Conservation (phyloP, 2,797 vertebrate species). For the Tenualosa thibaudeaui region DNA sequence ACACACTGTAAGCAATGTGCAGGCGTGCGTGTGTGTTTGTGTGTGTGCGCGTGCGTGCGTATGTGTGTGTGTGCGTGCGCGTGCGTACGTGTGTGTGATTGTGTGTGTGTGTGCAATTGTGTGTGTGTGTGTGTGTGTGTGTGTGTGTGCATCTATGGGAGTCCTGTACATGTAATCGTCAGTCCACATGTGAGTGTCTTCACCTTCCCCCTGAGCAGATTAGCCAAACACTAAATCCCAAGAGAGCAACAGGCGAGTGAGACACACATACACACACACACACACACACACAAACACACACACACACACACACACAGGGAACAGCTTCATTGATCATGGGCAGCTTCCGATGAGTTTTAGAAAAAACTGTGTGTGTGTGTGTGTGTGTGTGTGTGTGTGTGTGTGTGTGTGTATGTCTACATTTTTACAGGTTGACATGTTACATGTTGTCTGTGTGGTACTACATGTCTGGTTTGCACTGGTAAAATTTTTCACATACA, state of each 20-base stretch:
- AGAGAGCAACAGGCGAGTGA: slow-evolving; percentile 77
- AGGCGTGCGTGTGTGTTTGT: background rate
- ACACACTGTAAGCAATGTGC: background rate
- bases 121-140: background rate
- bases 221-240: slow-evolving; percentile 77
- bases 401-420: slow-evolving; percentile 48
- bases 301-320: slow-evolving; percentile 43
- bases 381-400: background rate
- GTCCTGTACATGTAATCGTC: slow-evolving; percentile 80
- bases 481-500: background rate
- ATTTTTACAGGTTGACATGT: background rate
- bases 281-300: slow-evolving; percentile 28
- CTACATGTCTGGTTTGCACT: too few relatives aligned
- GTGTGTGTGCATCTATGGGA: slow-evolving; percentile 27
- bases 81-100: background rate
- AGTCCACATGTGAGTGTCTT: slow-evolving; percentile 76
- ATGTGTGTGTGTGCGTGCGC: background rate
- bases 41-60: background rate
- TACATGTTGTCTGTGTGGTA: background rate
- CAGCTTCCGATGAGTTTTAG: slow-evolving; percentile 11
- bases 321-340: slow-evolving; percentile 68
- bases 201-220: slow-evolving; percentile 78
- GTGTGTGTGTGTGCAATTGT: background rate
- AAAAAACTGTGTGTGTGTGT: background rate
- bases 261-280: slow-evolving; percentile 33